Evolutionary conservation across 2,888 invertebrate species (phyloP), one percentile per base, ranked within the genome.

Genomic region (Orthosia gracilis): DNA sequence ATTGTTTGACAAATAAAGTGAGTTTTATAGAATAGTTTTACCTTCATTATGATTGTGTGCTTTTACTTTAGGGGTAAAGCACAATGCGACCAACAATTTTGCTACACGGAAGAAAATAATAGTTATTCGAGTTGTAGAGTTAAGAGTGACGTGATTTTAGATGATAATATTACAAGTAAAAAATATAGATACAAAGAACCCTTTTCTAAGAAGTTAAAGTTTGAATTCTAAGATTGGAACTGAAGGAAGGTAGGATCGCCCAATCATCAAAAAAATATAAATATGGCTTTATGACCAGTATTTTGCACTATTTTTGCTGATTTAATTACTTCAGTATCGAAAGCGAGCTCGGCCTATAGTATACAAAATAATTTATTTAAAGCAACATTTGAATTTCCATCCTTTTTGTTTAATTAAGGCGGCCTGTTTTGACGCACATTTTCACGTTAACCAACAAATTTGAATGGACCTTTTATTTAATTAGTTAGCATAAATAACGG

Each of bases 391-490:
- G 78, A 83, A 76, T 86, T 84, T 78, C 71, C 69, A 71, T 64
- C 78, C 78, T 81, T 74, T 71, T 80, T 84, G 82, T 85, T 85
- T 85, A 87, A 87, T 85, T 87, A 84, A 74, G 72, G 77, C 75
- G 64, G 81, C 78, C 84, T 86, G 87, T 84, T 87, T 85, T 84
- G 84, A 83, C 82, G 87, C 82, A 85, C 76, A 85, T 84, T 88
- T 82, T 83, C 85, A 84, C 87, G 80, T 87, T 84, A 87, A 87
- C 88, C 88, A 82, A 88, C 89, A 86, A 88, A 88, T 89, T 90
- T 88, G 84, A 88, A 88, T 88, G 86, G 86, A 78, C 87, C 87
- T 87, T 89, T 88, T 87, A 89, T 88, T 89, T 89, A 90, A 91
- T 91, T 90, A 89, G 85, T 89, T 88, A 86, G 77, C 78, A 85